Percentiles rank a stretch among this genome's conserved stretches.
Conservation (phyloP, 1,140 invertebrate genomes). For the Elymnias hypermnestra region DNA sequence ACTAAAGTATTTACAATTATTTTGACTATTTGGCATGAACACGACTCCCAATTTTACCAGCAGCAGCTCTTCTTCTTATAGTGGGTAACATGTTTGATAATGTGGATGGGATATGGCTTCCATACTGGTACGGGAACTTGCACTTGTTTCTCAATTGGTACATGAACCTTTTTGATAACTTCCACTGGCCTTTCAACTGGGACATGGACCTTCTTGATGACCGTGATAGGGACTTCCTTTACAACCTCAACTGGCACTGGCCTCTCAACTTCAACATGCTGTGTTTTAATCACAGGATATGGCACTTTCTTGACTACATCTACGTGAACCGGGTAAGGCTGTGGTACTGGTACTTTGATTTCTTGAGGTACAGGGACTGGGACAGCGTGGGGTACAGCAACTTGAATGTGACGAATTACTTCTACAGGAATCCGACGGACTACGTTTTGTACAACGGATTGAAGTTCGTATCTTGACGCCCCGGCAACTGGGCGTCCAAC, state of each 20-base stretch:
- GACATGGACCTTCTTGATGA: slow-evolving; percentile 61
- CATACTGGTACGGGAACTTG: slow-evolving; percentile 61
- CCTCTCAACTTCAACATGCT: slow-evolving; percentile 65
- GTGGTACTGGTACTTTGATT: slow-evolving; percentile 62
- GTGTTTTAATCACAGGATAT: slow-evolving; percentile 62
- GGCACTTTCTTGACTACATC: slow-evolving; percentile 66
- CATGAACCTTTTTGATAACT: slow-evolving; percentile 65
- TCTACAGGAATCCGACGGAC: slow-evolving; percentile 57
- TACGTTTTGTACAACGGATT: slow-evolving; percentile 62
- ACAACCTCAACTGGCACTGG: slow-evolving; percentile 66
- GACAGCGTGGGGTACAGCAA: slow-evolving; percentile 56
- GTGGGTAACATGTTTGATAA: slow-evolving; percentile 68
- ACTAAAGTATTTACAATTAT: slow-evolving; percentile 32
- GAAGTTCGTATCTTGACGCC: slow-evolving; percentile 54
- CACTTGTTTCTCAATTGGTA: slow-evolving; percentile 63
- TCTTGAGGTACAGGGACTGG: slow-evolving; percentile 61
- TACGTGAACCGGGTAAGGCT: slow-evolving; percentile 67
- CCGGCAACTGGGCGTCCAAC: slow-evolving; percentile 38
- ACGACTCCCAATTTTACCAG: slow-evolving; percentile 48
- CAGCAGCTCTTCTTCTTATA: slow-evolving; percentile 67
- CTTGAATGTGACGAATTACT: slow-evolving; percentile 54
- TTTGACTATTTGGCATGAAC: slow-evolving; percentile 39
- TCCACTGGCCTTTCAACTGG: slow-evolving; percentile 64
- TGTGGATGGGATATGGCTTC: slow-evolving; percentile 66
- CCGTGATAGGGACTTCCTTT: slow-evolving; percentile 55